These are phyloP conservation scores for Paguma larvata DNA, from an alignment of 2,797 vertebrate genomes.

Conservation along the genomic window DNA sequence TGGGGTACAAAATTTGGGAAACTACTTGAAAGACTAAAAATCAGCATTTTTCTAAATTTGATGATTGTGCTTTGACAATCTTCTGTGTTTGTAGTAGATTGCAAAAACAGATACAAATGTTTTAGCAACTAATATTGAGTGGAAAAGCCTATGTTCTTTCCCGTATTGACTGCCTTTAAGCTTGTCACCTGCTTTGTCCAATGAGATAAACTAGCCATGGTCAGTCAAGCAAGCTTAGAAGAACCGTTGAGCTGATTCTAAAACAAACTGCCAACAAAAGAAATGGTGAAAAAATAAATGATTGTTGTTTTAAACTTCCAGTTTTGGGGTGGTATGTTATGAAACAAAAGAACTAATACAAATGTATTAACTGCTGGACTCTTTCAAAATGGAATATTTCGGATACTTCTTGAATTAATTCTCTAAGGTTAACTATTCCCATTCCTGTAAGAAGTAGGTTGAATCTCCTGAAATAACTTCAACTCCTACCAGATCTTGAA, in stretches of 20 bases:
- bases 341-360: not conserved
- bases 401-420: not conserved
- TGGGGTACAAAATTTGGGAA: not conserved
- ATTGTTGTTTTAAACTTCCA: not conserved
- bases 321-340: not conserved
- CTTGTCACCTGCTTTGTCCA: not conserved
- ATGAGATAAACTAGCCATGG: not conserved
- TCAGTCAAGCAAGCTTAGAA: not conserved
- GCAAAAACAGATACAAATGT: not conserved
- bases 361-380: not conserved
- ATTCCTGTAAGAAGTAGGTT: not conserved
- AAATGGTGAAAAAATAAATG: not conserved
- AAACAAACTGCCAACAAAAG: not conserved
- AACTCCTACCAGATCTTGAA: not conserved
- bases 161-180: not conserved
- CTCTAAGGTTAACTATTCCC: not conserved
- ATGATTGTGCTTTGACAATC: not conserved
- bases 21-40: not conserved
- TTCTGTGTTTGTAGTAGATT: not conserved
- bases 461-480: not conserved
- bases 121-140: not conserved
- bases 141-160: not conserved
- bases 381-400: not conserved
- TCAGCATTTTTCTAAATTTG: not conserved
- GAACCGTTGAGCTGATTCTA: not conserved